Conservation (phyloP, 2,797 vertebrate genomes). For the Hydrolagus colliei region DNA sequence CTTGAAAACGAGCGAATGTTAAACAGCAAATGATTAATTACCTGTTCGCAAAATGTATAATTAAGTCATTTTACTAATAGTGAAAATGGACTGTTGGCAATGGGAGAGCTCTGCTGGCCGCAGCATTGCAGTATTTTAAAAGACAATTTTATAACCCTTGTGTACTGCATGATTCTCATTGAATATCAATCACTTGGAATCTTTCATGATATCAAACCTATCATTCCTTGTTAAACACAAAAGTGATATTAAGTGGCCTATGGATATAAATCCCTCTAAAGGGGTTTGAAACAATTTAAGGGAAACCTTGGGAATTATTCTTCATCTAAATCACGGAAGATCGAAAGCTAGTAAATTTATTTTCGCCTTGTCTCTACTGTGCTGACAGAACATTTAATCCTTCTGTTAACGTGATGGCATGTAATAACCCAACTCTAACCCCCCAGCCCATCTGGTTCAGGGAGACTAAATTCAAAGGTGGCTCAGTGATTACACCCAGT, state of each 20-base stretch:
- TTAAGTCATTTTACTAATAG: slow-evolving; percentile 22
- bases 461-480: not conserved
- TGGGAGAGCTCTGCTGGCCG: no score
- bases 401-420: not conserved
- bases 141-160: slow-evolving; percentile 7
- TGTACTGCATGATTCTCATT: not conserved
- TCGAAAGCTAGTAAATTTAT: no score
- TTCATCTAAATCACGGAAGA: not conserved
- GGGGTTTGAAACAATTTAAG: not conserved
- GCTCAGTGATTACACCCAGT: not conserved
- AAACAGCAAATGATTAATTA: slow-evolving; percentile 26
- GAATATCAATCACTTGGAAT: slow-evolving; percentile 16
- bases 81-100: slow-evolving; percentile 13
- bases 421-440: not conserved
- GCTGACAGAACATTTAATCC: not conserved
- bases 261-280: not conserved
- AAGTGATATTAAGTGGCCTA: slow-evolving; percentile 13
- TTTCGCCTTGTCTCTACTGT: not conserved
- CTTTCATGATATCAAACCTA: slow-evolving; percentile 7
- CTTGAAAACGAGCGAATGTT: slow-evolving; percentile 2
- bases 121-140: slow-evolving; percentile 3
- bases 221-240: not conserved
- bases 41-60: slow-evolving; percentile 24
- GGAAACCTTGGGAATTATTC: not conserved
- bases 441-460: not conserved